These are phyloP conservation scores for Loripinus fragilis DNA, from an alignment of 2,888 invertebrate genomes.

Conservation along the genomic window DNA sequence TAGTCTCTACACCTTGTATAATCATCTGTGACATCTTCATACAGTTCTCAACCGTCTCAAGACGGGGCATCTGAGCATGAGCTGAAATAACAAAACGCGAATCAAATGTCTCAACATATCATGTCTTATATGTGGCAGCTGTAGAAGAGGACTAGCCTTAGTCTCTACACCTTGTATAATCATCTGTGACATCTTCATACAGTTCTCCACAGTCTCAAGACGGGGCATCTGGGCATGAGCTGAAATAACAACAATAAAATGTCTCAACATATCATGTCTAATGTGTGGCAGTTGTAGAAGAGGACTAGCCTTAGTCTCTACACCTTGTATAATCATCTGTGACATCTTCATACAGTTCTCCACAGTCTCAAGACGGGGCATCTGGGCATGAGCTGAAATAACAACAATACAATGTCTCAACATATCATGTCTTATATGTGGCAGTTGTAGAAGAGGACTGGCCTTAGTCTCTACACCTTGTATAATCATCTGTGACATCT, in stretches of 20 bases:
- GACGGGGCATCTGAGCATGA: constrained; percentile 81
- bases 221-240: constrained; percentile 72
- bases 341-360: too few species aligned
- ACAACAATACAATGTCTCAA: too few species aligned
- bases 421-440: constrained; percentile 95
- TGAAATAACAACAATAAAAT: too few species aligned
- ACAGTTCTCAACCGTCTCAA: too few species aligned
- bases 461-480: constrained; percentile 98
- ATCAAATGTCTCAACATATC: constrained; percentile 90
- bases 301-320: constrained; percentile 95
- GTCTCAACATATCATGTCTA: too few species aligned
- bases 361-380: constrained; percentile 91
- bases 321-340: too few species aligned
- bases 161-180: constrained; percentile 99
- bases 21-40: too few species aligned
- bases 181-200: constrained; percentile 98
- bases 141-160: constrained; percentile 95
- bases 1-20: too few species aligned
- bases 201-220: constrained; percentile 98
- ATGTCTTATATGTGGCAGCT: constrained; percentile 96
- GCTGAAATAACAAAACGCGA: too few species aligned
- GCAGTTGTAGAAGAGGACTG: constrained; percentile 96
- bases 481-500: too few species aligned
- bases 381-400: constrained; percentile 41
- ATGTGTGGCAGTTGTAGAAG: constrained; percentile 97